Evolutionary conservation across 2,113 vertebrate genomes (phyloP), one percentile per base, ranked within the genome.

Genomic region (Cyprinodon tularosa): DNA sequence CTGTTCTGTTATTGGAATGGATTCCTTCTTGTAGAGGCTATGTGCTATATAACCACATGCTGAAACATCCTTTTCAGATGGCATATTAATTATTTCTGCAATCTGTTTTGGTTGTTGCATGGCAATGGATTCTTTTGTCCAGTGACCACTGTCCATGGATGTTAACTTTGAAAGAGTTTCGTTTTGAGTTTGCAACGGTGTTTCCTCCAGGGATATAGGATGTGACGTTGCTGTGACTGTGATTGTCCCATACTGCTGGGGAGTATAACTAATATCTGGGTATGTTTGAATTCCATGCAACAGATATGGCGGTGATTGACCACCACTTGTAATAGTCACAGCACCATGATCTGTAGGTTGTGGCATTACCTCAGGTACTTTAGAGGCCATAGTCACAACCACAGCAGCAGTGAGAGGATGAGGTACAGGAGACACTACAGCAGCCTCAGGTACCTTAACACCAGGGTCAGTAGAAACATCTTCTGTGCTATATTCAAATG

Each of bases 31-130:
- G 70, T 87, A 87, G 14, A 85, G 83, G 22, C 62, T 29, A n/a
- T 86, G 80, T 72, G 68, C 39, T 66, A 59, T 57, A 78, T 80
- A 77, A 37, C n/a, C 72, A 81, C 76, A 75, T 44, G 61, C 12
- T 39, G 74, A 40, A 68, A 89, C 20, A 36, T 91, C 89, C 70
- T 78, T 85, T 81, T 91, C 88, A 72, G 91, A 83, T 72, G 90
- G 71, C 66, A 93, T 74, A 20, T 76, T 84, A 59, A 84, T 38
- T 9, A 86, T 60, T 45, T 91, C 89, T 78, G 53, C 44, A 66
- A 70, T 38, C 38, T 60, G 68, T 44, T 85, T 63, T 72, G 81
- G 71, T 67, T 89, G 86, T 38, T 87, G 89, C 74, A 88, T 76
- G 40, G 85, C 84, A 83, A 88, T 86, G 4, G 92, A 88, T 75